A percentile compares a stretch with the other conserved stretches of the same genome.
Evolutionary conservation across 2,797 vertebrate species (phyloP).

Genomic region (Bovichtus diacanthus): DNA sequence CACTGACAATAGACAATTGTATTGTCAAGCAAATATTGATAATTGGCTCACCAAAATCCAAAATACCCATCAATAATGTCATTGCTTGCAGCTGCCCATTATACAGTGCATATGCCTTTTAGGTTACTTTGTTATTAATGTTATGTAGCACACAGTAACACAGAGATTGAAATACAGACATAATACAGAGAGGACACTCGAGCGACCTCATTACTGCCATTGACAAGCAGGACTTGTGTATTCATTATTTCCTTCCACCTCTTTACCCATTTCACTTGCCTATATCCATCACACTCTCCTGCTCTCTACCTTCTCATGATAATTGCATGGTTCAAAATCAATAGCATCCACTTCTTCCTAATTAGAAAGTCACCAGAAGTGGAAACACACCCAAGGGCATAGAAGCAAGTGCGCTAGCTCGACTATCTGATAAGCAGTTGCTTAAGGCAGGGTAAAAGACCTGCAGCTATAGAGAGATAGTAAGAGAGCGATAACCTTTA

Average conservation of each 20-base stretch:
- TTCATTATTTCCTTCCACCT: constrained; percentile 12
- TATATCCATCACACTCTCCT: background rate
- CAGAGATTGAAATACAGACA: constrained; percentile 1
- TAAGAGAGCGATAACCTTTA: background rate
- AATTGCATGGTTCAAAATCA: constrained; percentile 40
- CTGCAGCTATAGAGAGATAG: background rate
- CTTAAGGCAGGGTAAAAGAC: background rate
- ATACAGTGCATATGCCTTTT: constrained; percentile 4
- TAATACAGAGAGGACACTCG: constrained; percentile 7
- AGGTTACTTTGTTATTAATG: background rate
- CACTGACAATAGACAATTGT: constrained; percentile 5
- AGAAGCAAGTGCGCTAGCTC: background rate
- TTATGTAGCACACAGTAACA: background rate
- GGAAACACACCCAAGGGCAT: constrained; percentile 34
- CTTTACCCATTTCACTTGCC: constrained; percentile 15
- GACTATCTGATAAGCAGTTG: constrained; percentile 18
- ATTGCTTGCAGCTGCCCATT: constrained; percentile 23
- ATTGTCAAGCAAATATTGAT: constrained; percentile 51
- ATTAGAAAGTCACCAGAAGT: constrained; percentile 40
- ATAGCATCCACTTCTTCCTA: constrained; percentile 35
- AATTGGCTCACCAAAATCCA: constrained; percentile 29
- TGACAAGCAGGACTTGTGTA: constrained; percentile 5
- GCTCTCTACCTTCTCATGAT: constrained; percentile 8
- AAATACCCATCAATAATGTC: background rate
- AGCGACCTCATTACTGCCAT: constrained; percentile 20